Evolutionary conservation across 2,113 vertebrate species (phyloP), one percentile per base, ranked within the genome.

Genomic region (Haemorhous mexicanus): DNA sequence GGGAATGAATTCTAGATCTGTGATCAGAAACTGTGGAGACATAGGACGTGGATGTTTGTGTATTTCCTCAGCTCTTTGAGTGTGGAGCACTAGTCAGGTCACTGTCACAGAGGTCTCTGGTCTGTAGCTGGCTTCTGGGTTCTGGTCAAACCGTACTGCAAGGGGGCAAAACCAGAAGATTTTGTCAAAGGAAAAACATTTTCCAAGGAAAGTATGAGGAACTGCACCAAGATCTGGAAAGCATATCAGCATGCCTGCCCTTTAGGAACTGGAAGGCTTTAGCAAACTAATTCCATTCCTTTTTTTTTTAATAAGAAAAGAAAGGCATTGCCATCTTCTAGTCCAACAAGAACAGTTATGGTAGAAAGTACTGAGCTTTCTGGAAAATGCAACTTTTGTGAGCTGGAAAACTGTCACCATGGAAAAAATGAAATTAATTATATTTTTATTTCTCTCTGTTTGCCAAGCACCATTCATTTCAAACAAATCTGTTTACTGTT

Each of bases 351-450:
- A 94, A 62, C 73, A 73, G 73, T 84, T 87, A 67, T 17, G 83
- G 64, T 88, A 32, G 37, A 49, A 90, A 95, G 30, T 53, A 72
- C 46, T 89, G 72, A 66, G 58, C 78, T 86, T 91, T 93, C 81
- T 27, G 20, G 69, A 92, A 94, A 67, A 58, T 58, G 72, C 72
- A 86, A 2, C 78, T 81, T 96, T 91, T 56, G 77, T 89, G 69
- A 95, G 67, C 82, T 90, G 84, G 47, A 94, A 85, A 92, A 52
- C 50, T 77, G 61, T 92, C 69, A 85, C 59, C 50, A 35, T 94
- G 91, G 92, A 87, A 97, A 95, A 95, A 95, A 81, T 24, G 24
- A 84, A 92, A 88, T 86, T 39, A 44, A 68, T 59, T 53, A 9
- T 67, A 61, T 92, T 85, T 96, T 90, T 64, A 70, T 93, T 93